A percentile compares a stretch with the other conserved stretches of the same genome.
Conservation (phyloP, 2,888 invertebrate genomes). For the Chrysolina oricalcia region DNA sequence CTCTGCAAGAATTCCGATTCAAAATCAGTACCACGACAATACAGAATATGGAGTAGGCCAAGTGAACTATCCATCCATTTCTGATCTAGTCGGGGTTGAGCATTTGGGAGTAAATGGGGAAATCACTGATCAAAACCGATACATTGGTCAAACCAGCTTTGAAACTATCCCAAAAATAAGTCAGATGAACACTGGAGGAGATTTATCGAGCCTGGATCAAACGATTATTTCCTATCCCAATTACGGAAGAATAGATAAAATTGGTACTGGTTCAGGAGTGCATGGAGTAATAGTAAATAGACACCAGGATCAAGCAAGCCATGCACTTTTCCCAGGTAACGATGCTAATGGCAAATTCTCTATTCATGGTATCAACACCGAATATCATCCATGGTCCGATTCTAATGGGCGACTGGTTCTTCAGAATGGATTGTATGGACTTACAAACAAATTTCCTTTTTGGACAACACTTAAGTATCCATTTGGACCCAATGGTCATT, state of each 20-base stretch:
- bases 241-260: neutral
- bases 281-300: neutral
- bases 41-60: no score
- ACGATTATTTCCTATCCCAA: neutral
- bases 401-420: neutral
- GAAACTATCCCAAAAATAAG: neutral
- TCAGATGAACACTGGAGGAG: neutral
- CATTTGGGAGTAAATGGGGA: no score
- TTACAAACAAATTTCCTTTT: neutral
- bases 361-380: no score
- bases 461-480: no score
- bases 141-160: neutral
- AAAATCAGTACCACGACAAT: no score
- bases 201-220: neutral
- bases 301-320: neutral
- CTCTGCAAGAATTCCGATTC: no score
- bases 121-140: neutral
- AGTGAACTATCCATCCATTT: no score
- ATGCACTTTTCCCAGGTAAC: no score
- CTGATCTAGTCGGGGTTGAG: no score
- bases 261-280: no score
- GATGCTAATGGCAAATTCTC: no score
- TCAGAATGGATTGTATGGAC: neutral
- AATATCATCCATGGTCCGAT: neutral
- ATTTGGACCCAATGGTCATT: neutral